Conservation (phyloP, 2,113 vertebrate species). For the Hassar affinis region DNA sequence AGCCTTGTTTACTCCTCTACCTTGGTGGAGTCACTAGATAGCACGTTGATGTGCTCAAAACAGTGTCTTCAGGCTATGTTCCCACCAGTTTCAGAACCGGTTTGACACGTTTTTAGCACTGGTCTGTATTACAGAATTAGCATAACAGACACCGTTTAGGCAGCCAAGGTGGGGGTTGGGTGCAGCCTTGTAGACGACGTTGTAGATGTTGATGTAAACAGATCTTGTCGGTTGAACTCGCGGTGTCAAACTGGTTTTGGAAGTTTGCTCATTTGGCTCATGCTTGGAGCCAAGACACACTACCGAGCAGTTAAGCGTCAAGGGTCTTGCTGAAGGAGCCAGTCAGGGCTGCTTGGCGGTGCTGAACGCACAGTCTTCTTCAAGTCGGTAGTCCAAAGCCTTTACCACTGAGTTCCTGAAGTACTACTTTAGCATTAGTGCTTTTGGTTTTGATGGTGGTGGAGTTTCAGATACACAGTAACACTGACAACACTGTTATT, state of each 20-base stretch:
- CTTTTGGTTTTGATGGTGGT: neutral
- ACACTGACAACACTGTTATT: neutral
- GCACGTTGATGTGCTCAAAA: neutral
- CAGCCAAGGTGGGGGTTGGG: conserved; percentile 10
- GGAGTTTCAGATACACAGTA: neutral
- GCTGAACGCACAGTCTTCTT: neutral
- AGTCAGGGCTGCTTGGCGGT: neutral
- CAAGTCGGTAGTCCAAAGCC: neutral
- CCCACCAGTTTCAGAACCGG: conserved; percentile 8
- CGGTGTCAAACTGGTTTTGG: neutral
- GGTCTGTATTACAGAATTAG: conserved; percentile 30
- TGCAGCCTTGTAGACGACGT: neutral
- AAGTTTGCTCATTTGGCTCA: neutral
- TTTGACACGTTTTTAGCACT: conserved; percentile 27
- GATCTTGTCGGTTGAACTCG: neutral
- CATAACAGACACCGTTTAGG: neutral
- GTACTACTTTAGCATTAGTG: neutral
- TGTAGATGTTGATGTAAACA: conserved; percentile 6
- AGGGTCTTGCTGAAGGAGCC: neutral
- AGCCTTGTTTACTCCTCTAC: neutral
- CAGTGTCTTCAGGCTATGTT: neutral
- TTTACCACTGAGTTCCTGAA: neutral
- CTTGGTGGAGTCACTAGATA: neutral
- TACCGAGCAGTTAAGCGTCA: neutral
- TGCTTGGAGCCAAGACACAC: neutral